Conservation (phyloP, 2,113 vertebrate species). For the Turdus rufiventris region DNA sequence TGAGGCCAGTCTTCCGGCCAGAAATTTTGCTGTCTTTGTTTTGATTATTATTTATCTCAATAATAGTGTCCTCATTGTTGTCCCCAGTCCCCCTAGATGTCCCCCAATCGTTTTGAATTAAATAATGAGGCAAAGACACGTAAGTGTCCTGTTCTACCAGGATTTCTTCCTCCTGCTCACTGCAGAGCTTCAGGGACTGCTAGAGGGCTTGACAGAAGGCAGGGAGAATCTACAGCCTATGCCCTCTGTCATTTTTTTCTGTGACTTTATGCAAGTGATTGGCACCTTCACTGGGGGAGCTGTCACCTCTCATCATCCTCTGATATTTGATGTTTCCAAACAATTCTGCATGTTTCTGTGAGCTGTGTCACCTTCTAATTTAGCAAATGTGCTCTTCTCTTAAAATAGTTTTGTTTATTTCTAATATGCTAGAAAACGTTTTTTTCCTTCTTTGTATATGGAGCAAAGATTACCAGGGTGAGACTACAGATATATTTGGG, state of each 20-base stretch:
- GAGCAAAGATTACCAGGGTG: background rate
- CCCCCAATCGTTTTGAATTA: background rate
- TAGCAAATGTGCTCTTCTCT: background rate
- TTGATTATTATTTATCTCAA: background rate
- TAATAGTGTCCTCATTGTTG: background rate
- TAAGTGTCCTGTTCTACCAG: background rate
- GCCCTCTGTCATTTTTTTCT: background rate
- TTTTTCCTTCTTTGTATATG: background rate
- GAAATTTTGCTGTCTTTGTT: background rate
- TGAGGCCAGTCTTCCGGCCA: background rate
- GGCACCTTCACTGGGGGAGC: conserved; percentile 1
- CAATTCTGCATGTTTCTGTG: background rate
- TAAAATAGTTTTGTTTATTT: background rate
- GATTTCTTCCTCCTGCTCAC: background rate
- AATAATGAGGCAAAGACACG: background rate
- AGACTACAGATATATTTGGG: conserved; percentile 21
- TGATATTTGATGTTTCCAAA: conserved; percentile 15
- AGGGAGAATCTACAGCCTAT: background rate
- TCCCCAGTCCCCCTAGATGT: no score
- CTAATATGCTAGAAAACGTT: background rate
- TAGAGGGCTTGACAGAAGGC: background rate
- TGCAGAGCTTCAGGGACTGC: background rate
- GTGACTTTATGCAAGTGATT: conserved; percentile 14
- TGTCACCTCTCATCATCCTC: conserved; percentile 34
- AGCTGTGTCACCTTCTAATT: background rate